Conservation (phyloP, 2,888 invertebrate species). For the Scelioninae gen. 1 region DNA sequence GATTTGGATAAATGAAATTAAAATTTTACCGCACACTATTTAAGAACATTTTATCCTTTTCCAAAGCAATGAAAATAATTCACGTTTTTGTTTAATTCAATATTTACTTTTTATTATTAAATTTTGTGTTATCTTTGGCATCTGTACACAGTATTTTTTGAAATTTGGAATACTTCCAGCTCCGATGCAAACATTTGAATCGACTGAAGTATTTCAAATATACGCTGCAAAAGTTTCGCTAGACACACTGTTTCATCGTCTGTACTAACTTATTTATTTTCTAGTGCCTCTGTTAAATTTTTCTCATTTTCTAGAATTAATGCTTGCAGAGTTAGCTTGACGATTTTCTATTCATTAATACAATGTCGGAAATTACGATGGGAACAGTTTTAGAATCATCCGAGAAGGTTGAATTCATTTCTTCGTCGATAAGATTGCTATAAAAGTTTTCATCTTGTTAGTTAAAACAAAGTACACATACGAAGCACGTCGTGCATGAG, state of each 20-base stretch:
- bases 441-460: constrained; percentile 18
- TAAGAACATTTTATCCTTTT: constrained; percentile 13
- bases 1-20: constrained; percentile 21
- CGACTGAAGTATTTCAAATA: constrained; percentile 38
- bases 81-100: constrained; percentile 52
- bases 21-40: constrained; percentile 24
- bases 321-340: constrained; percentile 25
- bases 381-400: constrained; percentile 28
- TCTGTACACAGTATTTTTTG: constrained; percentile 45
- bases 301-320: constrained; percentile 32
- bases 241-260: constrained; percentile 52
- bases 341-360: constrained; percentile 38
- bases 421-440: constrained; percentile 18
- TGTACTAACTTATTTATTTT: constrained; percentile 37
- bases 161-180: constrained; percentile 59
- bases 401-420: constrained; percentile 18
- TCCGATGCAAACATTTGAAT: constrained; percentile 41
- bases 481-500: constrained; percentile 4
- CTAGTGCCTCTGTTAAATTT: constrained; percentile 29
- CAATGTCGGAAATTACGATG: constrained; percentile 15
- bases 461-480: constrained; percentile 7
- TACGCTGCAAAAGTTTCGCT: constrained; percentile 27
- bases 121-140: constrained; percentile 53
- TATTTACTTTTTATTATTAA: constrained; percentile 60
- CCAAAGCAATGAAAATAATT: constrained; percentile 41